Percentiles rank a stretch among this genome's conserved stretches.
These are phyloP conservation scores for Hydroisotoma schaefferi DNA, from an alignment of 2,888 invertebrate species.

Conservation along the genomic window DNA sequence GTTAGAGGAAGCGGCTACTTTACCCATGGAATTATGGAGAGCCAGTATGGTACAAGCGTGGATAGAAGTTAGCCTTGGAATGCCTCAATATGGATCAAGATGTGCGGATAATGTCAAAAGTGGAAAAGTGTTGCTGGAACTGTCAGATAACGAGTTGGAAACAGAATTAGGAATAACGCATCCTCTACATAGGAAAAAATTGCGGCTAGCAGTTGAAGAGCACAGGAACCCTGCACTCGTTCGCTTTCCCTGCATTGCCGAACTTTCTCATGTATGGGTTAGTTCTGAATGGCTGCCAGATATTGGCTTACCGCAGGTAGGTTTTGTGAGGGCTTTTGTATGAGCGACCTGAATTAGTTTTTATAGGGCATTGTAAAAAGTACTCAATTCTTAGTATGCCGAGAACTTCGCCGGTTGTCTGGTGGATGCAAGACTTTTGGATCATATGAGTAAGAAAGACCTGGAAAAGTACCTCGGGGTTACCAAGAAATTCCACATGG, in stretches of 20 bases:
- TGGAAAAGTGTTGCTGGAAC: slow-evolving; percentile 88
- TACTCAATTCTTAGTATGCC: slow-evolving; percentile 64
- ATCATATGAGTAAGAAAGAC: slow-evolving; percentile 88
- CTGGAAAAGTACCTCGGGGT: slow-evolving; percentile 89
- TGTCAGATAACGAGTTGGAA: slow-evolving; percentile 86
- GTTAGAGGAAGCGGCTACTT: slow-evolving; percentile 69
- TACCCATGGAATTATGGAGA: slow-evolving; percentile 86
- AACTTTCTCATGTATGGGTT: slow-evolving; percentile 88
- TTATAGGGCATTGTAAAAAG: neutral
- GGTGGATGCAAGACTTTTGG: slow-evolving; percentile 89
- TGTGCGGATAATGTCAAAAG: slow-evolving; percentile 93
- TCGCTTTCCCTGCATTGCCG: slow-evolving; percentile 80
- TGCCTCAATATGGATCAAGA: slow-evolving; percentile 78
- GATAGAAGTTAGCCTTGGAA: slow-evolving; percentile 88
- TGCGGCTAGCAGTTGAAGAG: slow-evolving; percentile 89
- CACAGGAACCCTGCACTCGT: slow-evolving; percentile 81
- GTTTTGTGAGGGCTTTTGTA: neutral
- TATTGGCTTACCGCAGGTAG: slow-evolving; percentile 75
- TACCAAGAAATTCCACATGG: slow-evolving; percentile 89
- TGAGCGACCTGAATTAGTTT: neutral
- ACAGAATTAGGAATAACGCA: slow-evolving; percentile 85
- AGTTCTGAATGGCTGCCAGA: slow-evolving; percentile 90
- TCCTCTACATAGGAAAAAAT: slow-evolving; percentile 88
- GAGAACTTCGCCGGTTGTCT: slow-evolving; percentile 82
- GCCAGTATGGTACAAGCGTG: slow-evolving; percentile 90